Base-by-base conservation (phyloP, 1,140 invertebrate species). In the Araneus ventricosus region DNA sequence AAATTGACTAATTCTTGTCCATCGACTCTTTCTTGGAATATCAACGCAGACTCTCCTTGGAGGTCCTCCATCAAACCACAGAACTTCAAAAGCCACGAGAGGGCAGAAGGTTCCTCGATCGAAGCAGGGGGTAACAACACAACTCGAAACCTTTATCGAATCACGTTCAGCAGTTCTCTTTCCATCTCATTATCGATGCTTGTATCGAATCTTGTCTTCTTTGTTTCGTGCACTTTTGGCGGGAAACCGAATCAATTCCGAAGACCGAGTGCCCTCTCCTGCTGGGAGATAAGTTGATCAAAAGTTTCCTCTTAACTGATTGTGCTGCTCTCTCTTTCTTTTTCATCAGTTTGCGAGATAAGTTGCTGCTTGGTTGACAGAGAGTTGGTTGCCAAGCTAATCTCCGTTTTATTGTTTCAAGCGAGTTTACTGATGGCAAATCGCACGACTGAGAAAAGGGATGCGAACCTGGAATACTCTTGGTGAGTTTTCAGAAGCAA, bases 181-280 rank as follows among this genome's bases (percentile, higher is more conserved):
- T 90, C 88, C 67, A 90, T 90, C 88, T 90, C 88, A 90, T 90
- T 90, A 90, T 90, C 70, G 45, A 90, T 90, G 88, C 41, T 37
- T 14, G 88, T 90, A 90, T 90, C 75, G 88, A 90, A 90, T 90
- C 22, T 37, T 4, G 45, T 59, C 27, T 90, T 27, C 70, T 90
- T 90, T 90, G 88, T 90, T 80, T 41, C 70, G 37, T 30, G 45
- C 14, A 79, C 34, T 90, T 90, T 90, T 80, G 87, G 87, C 61
- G 59, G 87, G 61, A 90, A 90, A 80, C 67, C 70, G 80, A 90
- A 80, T 79, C 63, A 88, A 70, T 37, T 41, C 27, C 34, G 34
- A n/a, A 67, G 37, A 67, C 52, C 27, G 20, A 88, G 59, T 37
- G 22, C 67, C 10, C 30, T 22, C 41, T 70, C 61, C 39, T 52